Evolutionary conservation across 2,113 vertebrate species (phyloP), one percentile per base, ranked within the genome.

Genomic region (Panthera tigris): DNA sequence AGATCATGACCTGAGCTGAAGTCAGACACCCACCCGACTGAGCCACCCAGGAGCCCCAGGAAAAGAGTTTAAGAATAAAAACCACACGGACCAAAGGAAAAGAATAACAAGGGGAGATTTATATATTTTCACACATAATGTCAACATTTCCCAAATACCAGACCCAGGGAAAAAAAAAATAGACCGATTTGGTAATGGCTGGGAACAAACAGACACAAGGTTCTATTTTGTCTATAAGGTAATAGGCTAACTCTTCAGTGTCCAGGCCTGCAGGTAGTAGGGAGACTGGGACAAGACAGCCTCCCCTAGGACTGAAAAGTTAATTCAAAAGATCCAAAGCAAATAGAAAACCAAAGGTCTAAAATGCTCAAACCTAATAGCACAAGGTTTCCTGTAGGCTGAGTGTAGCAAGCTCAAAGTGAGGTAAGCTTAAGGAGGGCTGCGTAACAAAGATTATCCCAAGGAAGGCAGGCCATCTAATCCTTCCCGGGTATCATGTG

Each of bases 51-150:
- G 45, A 45, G 45, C 45, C 45, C 7, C 45, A 86, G 74, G 19
- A 69, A 97, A 98, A 79, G 10, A 68, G 33, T 63, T 94, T 85
- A 87, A 97, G 89, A 84, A 95, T 88, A 61, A 95, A 97, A 87
- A 52, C 1, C 14, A 78, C 68, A 87, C 78, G 31, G 41, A 87
- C 68, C 31, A 81, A 96, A 13, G 36, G 25, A 18, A 94, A 95
- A 93, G 41, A 93, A 94, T 66, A 87, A 73, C 29, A 15, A 95
- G 29, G 50, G 91, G 21, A 91, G 16, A 66, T 92, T 90, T 97
- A 81, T 85, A 33, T 65, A 69, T 48, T 36, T 57, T 79, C 48
- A 68, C 65, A 15, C 18, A 69, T 79, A 97, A 92, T 57, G 73
- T 25, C 55, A 93, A 57, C 61, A 91, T 57, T 79, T 94, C n/a